Conservation (phyloP, 2,797 vertebrate genomes). For the Pteropus rufus region DNA sequence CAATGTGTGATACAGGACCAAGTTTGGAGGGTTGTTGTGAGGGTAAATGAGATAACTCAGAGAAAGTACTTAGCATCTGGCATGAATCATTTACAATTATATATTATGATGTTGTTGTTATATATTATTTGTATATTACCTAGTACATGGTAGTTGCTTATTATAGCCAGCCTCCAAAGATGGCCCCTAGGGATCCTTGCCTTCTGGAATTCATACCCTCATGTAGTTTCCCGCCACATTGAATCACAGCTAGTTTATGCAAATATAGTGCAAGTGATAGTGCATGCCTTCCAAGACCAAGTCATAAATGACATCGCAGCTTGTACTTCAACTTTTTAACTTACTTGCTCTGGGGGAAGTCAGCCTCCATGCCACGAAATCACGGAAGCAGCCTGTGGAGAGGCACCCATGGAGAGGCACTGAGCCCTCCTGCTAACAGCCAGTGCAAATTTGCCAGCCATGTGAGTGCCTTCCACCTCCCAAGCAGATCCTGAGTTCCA, state of each 20-base stretch:
- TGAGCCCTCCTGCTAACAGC: neutral
- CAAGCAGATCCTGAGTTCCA: neutral
- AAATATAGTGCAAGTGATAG: neutral
- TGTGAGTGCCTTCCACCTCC: neutral
- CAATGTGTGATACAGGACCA: neutral
- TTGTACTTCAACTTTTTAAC: neutral
- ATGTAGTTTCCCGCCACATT: neutral
- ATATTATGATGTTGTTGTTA: neutral
- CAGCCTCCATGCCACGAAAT: neutral
- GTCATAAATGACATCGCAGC: neutral
- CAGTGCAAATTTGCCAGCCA: neutral
- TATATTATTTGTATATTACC: neutral
- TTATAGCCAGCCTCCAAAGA: neutral
- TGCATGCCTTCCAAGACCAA: neutral
- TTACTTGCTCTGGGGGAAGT: neutral
- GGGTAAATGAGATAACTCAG: neutral
- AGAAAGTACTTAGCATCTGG: neutral
- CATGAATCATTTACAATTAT: neutral
- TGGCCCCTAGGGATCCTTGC: neutral
- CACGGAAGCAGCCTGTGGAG: neutral
- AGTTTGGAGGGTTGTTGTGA: neutral
- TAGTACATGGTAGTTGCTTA: neutral
- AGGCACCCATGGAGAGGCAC: neutral
- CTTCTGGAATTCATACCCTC: neutral
- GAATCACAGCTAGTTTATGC: neutral